Evolutionary conservation across 2,888 invertebrate genomes (phyloP), one percentile per base, ranked within the genome.

Genomic region (Eupsilia transversa): DNA sequence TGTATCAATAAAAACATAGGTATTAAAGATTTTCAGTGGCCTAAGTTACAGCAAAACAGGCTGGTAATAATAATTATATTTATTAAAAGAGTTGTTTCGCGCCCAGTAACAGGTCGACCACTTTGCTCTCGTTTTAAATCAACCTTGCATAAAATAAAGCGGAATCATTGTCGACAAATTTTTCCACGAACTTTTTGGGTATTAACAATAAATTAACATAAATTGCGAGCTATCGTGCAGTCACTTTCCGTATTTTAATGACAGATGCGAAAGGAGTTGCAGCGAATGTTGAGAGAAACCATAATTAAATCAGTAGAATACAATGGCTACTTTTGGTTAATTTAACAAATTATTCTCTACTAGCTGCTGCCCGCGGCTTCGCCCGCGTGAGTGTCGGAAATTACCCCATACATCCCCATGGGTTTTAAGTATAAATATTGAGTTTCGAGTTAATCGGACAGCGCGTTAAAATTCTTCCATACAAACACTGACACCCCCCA

Each of bases 31-130:
- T 7, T 46, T 46, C 46, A 7, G 7, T 46, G 7, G 7, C 46
- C 23, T 46, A 35, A 4, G 3, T 46, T 0, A 46, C 49, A 10
- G 23, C 23, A 49, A 49, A n/a, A 27, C 30, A 7, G 14, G 89
- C 87, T 92, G 92, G 92, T 91, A 91, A 90, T 74, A 86, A 88
- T 91, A n/a, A n/a, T n/a, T n/a, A n/a, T n/a, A n/a, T 49, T 91
- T 89, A 89, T 86, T 88, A 88, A 84, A 85, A 84, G 83, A 9
- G 83, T 87, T 88, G 88, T 88, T 82, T 81, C 75, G 73, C 74
- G 35, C 65, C 10, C 33, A 66, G 49, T 65, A 80, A 86, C 80
- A 86, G 77, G 84, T 87, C 77, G 76, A 87, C 82, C 85, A 86
- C 85, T 91, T 89, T 92, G 92, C 88, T 92, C 91, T 89, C 88